These are phyloP conservation scores for Blastomussa wellsi DNA, from an alignment of 92 coral and sea anemone species.

Conservation along the genomic window DNA sequence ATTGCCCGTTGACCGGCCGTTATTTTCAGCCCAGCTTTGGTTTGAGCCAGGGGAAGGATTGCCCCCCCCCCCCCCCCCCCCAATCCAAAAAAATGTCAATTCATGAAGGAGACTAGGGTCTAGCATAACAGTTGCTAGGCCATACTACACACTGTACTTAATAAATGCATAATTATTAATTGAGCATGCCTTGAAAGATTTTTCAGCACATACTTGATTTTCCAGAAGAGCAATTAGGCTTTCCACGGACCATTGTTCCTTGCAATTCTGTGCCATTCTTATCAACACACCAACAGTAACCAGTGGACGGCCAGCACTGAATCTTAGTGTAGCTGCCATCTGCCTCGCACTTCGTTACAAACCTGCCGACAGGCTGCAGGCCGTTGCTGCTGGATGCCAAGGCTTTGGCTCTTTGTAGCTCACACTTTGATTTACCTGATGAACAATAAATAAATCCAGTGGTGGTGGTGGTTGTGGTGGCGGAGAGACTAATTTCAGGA, in stretches of 20 bases:
- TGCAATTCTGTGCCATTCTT: constrained; percentile 63
- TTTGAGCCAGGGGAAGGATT: too few relatives aligned
- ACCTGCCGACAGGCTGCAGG: constrained; percentile 82
- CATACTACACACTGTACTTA: too few relatives aligned
- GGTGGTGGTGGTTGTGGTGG: too few relatives aligned
- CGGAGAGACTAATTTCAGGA: too few relatives aligned
- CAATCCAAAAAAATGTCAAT: too few relatives aligned
- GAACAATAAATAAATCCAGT: background rate
- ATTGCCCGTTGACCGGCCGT: too few relatives aligned
- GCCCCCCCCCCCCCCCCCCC: too few relatives aligned
- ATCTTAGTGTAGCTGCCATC: constrained; percentile 64
- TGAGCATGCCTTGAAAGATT: background rate
- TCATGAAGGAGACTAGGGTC: too few relatives aligned
- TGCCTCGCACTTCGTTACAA: constrained; percentile 73
- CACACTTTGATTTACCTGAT: constrained; percentile 69
- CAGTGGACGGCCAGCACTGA: constrained; percentile 96
- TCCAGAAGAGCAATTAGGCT: constrained; percentile 61
- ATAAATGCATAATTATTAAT: too few relatives aligned
- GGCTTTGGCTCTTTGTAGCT: constrained; percentile 73
- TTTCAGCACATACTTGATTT: constrained; percentile 49
- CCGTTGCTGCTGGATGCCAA: constrained; percentile 55
- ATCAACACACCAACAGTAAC: constrained; percentile 97
- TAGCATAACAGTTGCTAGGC: too few relatives aligned
- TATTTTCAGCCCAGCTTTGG: too few relatives aligned
- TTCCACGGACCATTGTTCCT: constrained; percentile 84